Base-by-base conservation (phyloP, 2,113 vertebrate species). In the Dipodomys ordii region DNA sequence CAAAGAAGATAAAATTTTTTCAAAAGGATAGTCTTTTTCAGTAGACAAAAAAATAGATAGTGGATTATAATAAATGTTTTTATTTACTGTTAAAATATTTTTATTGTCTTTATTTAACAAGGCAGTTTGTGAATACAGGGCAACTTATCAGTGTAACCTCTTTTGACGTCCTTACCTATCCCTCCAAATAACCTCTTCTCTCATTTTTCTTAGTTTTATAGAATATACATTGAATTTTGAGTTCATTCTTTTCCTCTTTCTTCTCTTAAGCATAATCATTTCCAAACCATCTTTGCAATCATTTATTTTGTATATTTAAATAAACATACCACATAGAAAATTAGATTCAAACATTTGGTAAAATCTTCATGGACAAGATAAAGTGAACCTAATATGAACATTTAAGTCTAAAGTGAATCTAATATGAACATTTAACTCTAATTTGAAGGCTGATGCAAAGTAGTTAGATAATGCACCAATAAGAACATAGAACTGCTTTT, bases 391-490 rank as follows among this genome's bases (percentile, higher is more conserved):
- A 95, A 89, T 91, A 95, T 96, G 96, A 97, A 78, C 85, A 30
- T 95, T 97, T 96, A 97, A 97, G 39, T 39, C 88, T 64, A 96
- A 78, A 93, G 92, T 93, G 93, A 97, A 97, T 96, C 82, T 81
- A 95, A 89, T 91, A 95, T 96, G 96, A 97, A 78, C 85, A 30
- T 95, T 97, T 96, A 97, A 97, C 95, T 82, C 64, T 97, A 89
- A 96, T 97, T 94, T 96, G 81, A 97, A 84, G 72, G 87, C 71
- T 94, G 87, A 92, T 95, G 28, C 87, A 69, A 96, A 97, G 18
- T 81, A 93, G 23, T 92, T 87, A 95, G 68, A 88, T 87, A 1
- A 91, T 12, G 1, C 19, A 84, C 7, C 73, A 12, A 71, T 32
- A 89, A 94, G 91, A 96, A 23, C 0, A 86, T 0, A 25, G 80